phyloP scores from a whole-genome alignment of 1,140 invertebrate species.

The Drosophila bocki region DNA sequence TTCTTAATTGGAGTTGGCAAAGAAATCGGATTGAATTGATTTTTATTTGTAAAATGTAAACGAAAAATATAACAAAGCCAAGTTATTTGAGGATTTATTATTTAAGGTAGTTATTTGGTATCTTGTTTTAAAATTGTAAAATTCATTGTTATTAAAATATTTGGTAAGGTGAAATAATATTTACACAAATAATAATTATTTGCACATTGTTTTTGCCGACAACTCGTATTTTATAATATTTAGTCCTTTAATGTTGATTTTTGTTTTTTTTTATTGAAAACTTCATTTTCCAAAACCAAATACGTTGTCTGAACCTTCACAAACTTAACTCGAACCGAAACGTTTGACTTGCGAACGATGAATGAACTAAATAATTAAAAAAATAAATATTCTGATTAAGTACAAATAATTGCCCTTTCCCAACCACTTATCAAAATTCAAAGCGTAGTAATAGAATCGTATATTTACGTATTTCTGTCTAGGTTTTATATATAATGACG shows the following conservation, averaged over 20 bases:
- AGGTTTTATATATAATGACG: not conserved
- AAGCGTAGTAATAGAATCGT: not conserved
- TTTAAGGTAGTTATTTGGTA: not conserved
- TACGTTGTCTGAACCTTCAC: not conserved
- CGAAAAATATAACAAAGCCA: not conserved
- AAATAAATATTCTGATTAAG: not conserved
- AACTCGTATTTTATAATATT: not conserved
- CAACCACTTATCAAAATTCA: not conserved
- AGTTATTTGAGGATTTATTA: not conserved
- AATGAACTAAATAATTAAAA: not conserved
- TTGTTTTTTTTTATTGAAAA: not conserved
- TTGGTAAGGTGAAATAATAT: not conserved
- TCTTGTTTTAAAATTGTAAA: no score
- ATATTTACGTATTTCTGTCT: not conserved
- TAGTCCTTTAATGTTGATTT: not conserved
- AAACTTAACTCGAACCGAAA: not conserved
- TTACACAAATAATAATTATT: not conserved
- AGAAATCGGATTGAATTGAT: slow-evolving; percentile 6
- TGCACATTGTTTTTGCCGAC: not conserved
- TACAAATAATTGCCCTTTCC: not conserved
- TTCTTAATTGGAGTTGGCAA: slow-evolving; percentile 8
- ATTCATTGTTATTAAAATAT: no score
- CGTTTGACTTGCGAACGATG: not conserved
- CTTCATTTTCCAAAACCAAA: not conserved
- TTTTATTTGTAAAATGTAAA: not conserved